phyloP scores from a whole-genome alignment of 2,113 vertebrate genomes.

The Platysteira castanea region DNA sequence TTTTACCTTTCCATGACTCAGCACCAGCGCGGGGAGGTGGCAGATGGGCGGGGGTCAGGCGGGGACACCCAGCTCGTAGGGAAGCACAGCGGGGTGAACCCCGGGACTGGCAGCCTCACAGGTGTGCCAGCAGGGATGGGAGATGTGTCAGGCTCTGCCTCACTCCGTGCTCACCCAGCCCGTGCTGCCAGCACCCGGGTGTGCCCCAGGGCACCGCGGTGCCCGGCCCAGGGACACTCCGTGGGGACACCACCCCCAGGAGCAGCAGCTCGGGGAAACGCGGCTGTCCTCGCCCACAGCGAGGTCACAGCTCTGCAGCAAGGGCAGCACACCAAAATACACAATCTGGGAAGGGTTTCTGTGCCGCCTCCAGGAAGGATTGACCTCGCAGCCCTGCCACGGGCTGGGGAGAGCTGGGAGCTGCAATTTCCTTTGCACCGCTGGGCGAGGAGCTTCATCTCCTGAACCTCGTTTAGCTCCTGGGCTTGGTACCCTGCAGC shows the following conservation, averaged over 20 bases:
- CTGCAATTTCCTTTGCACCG: fast-evolving
- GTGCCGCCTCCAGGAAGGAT: neutral
- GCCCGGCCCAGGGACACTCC: fast-evolving
- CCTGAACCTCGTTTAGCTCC: fast-evolving
- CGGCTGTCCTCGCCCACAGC: fast-evolving
- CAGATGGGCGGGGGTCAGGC: fast-evolving
- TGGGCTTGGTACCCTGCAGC: neutral
- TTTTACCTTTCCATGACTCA: neutral
- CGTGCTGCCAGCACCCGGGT: fast-evolving
- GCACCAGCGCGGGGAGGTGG: neutral
- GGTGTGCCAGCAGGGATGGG: neutral
- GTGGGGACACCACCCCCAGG: fast-evolving
- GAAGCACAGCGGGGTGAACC: fast-evolving
- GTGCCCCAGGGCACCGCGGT: fast-evolving
- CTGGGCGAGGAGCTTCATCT: neutral
- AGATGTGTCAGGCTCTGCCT: fast-evolving
- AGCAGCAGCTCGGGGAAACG: fast-evolving
- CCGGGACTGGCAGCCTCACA: fast-evolving
- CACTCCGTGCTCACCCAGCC: fast-evolving
- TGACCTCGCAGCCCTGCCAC: fast-evolving
- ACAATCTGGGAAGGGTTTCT: neutral
- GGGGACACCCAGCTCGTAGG: fast-evolving
- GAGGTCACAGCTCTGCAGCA: fast-evolving
- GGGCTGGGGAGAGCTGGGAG: neutral
- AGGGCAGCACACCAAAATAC: fast-evolving